Base-by-base conservation (phyloP, 2,888 invertebrate genomes). In the Ochropleura plecta region DNA sequence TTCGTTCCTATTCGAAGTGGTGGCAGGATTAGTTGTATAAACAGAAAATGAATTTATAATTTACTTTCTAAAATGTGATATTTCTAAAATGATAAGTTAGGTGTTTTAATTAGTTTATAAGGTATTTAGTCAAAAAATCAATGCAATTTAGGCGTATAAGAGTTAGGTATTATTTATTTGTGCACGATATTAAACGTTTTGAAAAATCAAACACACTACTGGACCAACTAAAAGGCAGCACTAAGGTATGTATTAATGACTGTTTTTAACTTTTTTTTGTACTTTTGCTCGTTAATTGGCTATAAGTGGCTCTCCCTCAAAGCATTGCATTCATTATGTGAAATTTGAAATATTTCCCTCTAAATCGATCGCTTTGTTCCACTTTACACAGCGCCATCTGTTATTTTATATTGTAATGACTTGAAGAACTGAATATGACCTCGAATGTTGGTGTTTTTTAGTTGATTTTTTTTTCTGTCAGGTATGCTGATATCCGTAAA, bases 1-100 rank as follows among this genome's bases (percentile, higher is more conserved):
- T 88, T 96, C 96, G 73, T 94, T 96, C 76, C 87, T 96, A 55
- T 96, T 96, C 81, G 96, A 96, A 90, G 95, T 95, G 53, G 96
- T 96, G 77, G 94, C 96, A 85, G 95, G 95, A 78, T 91, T 96
- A 85, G 94, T 96, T 82, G 93, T 92, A 57, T 96, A 95, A 86
- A 70, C 42, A 74, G 83, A 85, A 82, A 84, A 84, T 76, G 59
- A 82, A 88, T 85, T 81, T 78, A 69, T 79, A 85, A 85, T 78
- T 88, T 84, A 81, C 76, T 80, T 89, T 87, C 82, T 84, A 92
- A 88, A 93, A 95, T 96, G 96, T 96, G 96, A 96, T 96, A 95
- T 91, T 90, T 90, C 85, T 81, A 78, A 79, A 84, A 81, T 67
- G 78, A 64, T 83, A 81, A 83, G 76, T 88, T 85, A 85, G 76